A percentile compares a stretch with the other conserved stretches of the same genome.
Evolutionary conservation across 2,888 invertebrate species (phyloP).

Genomic region (Eulithis prunata): DNA sequence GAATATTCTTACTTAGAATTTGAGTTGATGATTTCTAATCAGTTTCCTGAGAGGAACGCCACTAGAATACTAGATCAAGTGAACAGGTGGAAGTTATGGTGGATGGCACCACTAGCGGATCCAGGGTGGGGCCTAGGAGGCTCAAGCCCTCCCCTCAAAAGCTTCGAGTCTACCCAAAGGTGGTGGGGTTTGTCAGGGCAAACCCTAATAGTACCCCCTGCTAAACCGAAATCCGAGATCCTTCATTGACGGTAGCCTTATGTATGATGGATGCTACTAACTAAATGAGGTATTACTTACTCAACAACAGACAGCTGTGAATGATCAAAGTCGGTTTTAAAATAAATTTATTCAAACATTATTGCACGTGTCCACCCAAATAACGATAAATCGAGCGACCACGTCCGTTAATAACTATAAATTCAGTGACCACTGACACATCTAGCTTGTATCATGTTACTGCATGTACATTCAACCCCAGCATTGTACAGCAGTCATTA

Average conservation of each 20-base stretch:
- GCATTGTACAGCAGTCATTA: background rate
- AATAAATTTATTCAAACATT: background rate
- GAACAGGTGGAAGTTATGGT: background rate
- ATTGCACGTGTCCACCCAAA: conserved; percentile 7
- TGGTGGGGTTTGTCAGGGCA: too few relatives aligned
- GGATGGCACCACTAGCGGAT: too few relatives aligned
- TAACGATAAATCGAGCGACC: conserved; percentile 13
- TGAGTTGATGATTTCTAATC: background rate
- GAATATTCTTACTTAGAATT: conserved; percentile 1
- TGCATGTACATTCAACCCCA: conserved; percentile 5
- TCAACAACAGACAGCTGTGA: too few relatives aligned
- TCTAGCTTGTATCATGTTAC: conserved; percentile 14
- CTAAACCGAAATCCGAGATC: too few relatives aligned
- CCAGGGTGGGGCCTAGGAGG: too few relatives aligned
- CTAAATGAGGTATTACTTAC: too few relatives aligned
- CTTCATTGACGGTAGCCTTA: too few relatives aligned
- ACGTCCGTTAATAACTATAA: conserved; percentile 15
- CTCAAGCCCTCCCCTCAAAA: too few relatives aligned
- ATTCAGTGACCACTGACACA: conserved; percentile 14
- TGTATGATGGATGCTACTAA: too few relatives aligned
- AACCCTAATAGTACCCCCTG: too few relatives aligned
- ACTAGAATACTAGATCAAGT: background rate
- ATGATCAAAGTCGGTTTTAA: background rate
- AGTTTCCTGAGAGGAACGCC: background rate
- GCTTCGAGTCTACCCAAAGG: too few relatives aligned